Base-by-base conservation (phyloP, 2,888 invertebrate species). In the Malacosoma neustria region DNA sequence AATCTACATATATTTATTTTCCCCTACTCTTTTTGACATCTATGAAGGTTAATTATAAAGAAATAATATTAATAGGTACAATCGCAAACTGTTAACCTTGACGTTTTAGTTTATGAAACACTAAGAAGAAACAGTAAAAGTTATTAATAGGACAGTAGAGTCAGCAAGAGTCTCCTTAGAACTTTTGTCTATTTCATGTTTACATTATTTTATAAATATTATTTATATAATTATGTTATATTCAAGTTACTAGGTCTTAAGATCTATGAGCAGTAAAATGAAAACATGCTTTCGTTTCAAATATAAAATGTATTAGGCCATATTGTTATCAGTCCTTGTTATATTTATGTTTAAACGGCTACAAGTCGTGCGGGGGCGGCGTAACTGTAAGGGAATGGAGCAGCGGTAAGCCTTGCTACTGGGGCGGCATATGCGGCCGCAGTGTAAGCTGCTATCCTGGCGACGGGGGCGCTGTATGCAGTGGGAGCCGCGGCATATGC, bases 271-370 rank as follows among this genome's bases (percentile, higher is more conserved):
- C 6, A 22, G 22, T 5, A 22, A 2, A 22, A 22, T n/a, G n/a
- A 22, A 22, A 22, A 22, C 2, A 22, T 22, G 22, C 9, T n/a
- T n/a, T 7, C 2, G 22, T 33, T 39, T 48, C 41, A 43, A 36
- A 44, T 52, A 62, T 56, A 65, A 58, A 65, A 56, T 61, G 63
- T 63, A 60, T 64, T 70, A 57, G 48, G 62, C 61, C 67, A 63
- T 62, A 57, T 49, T 48, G 46, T 47, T 50, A 56, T 68, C 63
- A 71, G 64, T 70, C 54, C 51, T 53, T 49, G 42, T 44, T 40
- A 37, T 39, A 40, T 42, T 33, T 33, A 41, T 46, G 34, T 39
- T 72, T 68, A 72, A 39, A 70, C 60, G 36, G 73, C 72, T 44
- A 79, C 61, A 33, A 67, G 29, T 4, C 67, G 66, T 3, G 73